These are phyloP conservation scores for Squalus acanthias DNA, from an alignment of 2,797 vertebrate species.

Conservation along the genomic window DNA sequence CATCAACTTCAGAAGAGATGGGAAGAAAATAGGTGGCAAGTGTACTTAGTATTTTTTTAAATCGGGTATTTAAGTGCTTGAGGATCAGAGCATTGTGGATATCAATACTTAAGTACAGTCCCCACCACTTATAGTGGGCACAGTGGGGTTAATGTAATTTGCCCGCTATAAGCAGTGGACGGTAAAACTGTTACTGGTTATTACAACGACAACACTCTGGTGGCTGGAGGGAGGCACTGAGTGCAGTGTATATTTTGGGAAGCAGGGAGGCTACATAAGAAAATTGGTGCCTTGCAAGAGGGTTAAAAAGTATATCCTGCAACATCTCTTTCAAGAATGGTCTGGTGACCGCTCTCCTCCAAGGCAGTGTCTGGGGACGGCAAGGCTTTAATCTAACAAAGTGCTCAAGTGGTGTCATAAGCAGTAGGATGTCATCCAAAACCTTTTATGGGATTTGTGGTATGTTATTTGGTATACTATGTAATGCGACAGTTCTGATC, in stretches of 20 bases:
- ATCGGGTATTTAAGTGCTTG: not conserved
- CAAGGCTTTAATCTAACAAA: not conserved
- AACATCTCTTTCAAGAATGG: not conserved
- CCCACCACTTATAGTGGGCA: not conserved
- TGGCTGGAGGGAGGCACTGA: not conserved
- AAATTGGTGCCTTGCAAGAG: not conserved
- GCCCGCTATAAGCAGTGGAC: not conserved
- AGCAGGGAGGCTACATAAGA: not conserved
- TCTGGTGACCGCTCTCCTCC: no score
- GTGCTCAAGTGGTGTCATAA: not conserved
- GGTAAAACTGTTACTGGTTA: not conserved
- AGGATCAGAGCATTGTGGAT: not conserved
- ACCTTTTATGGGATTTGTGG: not conserved
- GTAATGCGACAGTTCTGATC: not conserved
- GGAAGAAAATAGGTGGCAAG: not conserved
- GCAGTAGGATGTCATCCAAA: not conserved
- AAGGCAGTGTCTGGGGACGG: not conserved
- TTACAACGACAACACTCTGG: not conserved
- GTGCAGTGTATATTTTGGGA: not conserved
- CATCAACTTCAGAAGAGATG: not conserved
- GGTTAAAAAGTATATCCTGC: not conserved
- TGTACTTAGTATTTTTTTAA: not conserved
- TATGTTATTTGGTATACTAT: not conserved
- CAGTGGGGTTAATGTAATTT: not conserved
- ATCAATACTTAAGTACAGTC: not conserved